Evolutionary conservation across 2,888 invertebrate genomes (phyloP).

Genomic region (Caenorhabditis doughertyi): DNA sequence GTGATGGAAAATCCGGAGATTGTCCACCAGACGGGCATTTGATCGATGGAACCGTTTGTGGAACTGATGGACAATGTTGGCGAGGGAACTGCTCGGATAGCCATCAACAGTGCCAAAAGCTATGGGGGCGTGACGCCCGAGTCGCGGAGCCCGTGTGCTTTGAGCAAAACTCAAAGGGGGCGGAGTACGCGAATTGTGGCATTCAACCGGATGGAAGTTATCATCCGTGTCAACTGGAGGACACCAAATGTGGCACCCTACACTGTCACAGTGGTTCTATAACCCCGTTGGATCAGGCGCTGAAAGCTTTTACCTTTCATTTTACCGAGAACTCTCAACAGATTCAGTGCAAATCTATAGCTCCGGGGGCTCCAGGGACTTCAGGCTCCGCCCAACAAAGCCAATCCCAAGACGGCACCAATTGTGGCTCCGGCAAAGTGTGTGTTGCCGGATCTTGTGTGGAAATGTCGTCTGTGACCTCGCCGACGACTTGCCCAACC

Average conservation of each 20-base stretch:
- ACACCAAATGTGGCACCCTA: slow-evolving; percentile 94
- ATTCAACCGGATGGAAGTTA: slow-evolving; percentile 64
- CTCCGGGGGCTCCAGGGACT: slow-evolving; percentile 5
- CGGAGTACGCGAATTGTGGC: slow-evolving; percentile 96
- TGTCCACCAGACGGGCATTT: slow-evolving; percentile 94
- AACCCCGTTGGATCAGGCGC: slow-evolving; percentile 87
- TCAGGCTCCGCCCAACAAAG: too few relatives aligned
- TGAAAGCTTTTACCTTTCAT: slow-evolving; percentile 91
- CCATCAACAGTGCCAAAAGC: slow-evolving; percentile 91
- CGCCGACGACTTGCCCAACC: slow-evolving; percentile 87
- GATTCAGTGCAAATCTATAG: slow-evolving; percentile 84
- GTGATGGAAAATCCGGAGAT: slow-evolving; percentile 89
- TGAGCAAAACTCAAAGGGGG: slow-evolving; percentile 95
- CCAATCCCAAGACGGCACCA: slow-evolving; percentile 75
- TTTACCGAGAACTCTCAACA: slow-evolving; percentile 92
- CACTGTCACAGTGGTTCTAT: slow-evolving; percentile 91
- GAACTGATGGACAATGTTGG: slow-evolving; percentile 84
- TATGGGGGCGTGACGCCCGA: slow-evolving; percentile 91
- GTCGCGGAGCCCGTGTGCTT: slow-evolving; percentile 93
- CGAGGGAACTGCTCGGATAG: slow-evolving; percentile 85
- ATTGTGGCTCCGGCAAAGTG: slow-evolving; percentile 75
- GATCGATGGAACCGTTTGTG: slow-evolving; percentile 93
- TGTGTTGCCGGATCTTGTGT: slow-evolving; percentile 74
- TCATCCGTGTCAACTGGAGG: slow-evolving; percentile 83
- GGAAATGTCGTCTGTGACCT: slow-evolving; percentile 73